Conservation (phyloP, 2,888 invertebrate genomes). For the Siphlonurus alternatus region DNA sequence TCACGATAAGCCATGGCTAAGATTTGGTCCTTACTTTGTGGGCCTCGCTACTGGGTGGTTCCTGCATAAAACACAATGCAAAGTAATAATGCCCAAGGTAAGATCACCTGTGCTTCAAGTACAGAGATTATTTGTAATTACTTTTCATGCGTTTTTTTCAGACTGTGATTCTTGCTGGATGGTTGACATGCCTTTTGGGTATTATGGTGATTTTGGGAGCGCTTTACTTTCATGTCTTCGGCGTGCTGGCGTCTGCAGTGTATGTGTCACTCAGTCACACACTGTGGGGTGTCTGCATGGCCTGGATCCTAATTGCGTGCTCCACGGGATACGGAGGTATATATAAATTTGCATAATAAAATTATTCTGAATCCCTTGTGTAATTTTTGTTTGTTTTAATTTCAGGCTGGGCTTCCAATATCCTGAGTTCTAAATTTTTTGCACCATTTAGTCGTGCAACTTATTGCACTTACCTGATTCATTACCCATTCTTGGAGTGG, state of each 20-base stretch:
- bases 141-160: constrained; percentile 12
- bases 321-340: constrained; percentile 29
- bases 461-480: constrained; percentile 35
- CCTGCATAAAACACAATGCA: constrained; percentile 12
- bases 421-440: constrained; percentile 28
- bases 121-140: not conserved
- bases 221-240: constrained; percentile 21
- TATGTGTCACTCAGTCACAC: no score
- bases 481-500: constrained; percentile 30
- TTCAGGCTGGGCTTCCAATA: constrained; percentile 27
- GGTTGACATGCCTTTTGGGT: constrained; percentile 20
- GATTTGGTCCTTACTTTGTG: constrained; percentile 25
- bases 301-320: constrained; percentile 29
- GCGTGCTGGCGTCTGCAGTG: constrained; percentile 21
- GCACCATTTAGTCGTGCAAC: constrained; percentile 37
- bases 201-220: constrained; percentile 24
- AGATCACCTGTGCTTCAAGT: not conserved
- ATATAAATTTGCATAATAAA: no score
- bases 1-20: constrained; percentile 25
- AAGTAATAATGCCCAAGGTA: constrained; percentile 9
- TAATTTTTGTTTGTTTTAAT: no score
- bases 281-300: constrained; percentile 28
- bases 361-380: no score
- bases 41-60: constrained; percentile 24
- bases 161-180: constrained; percentile 19